Evolutionary conservation across 2,797 vertebrate species (phyloP), one percentile per base, ranked within the genome.

Genomic region (Gephyroberyx darwinii): DNA sequence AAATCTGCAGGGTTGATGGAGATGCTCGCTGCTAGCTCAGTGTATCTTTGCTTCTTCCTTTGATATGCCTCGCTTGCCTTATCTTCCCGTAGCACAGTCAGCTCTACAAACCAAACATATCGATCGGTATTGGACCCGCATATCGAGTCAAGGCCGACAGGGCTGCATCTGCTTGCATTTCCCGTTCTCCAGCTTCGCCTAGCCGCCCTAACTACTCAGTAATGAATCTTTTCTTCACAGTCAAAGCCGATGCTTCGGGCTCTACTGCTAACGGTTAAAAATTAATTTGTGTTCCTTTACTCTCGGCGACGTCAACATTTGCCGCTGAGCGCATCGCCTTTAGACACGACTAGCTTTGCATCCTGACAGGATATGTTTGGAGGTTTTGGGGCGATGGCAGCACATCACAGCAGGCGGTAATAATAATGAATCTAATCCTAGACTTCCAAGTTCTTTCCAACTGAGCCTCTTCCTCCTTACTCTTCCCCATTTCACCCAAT

Each of bases 41-140:
- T 58, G 8, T 31, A 17, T 62, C 14, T 61, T 12, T 61, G 60
- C 4, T 1, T 50, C 45, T 20, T 59, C 39, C 41, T 65, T 70
- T 65, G 31, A 55, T 55, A 54, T 69, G 47, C 60, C 57, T 65
- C 62, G 20, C 43, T 4, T 19, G 39, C 5, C 20, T 26, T 20
- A 61, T 37, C 45, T 45, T 43, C 33, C 17, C 20, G 20, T 33
- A 19, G 45, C 16, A 48, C 51, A 61, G 39, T 61, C 39, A 41
- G 30, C 5, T 20, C 60, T 60, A 52, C 37, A 58, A 63, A 45
- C 57, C 26, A 26, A 67, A 58, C 47, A 59, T 47, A 37, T 17
- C 35, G 30, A 16, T 53, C 33, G 43, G 51, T 58, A 20, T 48
- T 53, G 20, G 17, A 58, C 35, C 12, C 26, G 52, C 58, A 57